A percentile compares a stretch with the other conserved stretches of the same genome.
Conservation (phyloP, 2,113 vertebrate species). For the Dasyornis broadbenti region DNA sequence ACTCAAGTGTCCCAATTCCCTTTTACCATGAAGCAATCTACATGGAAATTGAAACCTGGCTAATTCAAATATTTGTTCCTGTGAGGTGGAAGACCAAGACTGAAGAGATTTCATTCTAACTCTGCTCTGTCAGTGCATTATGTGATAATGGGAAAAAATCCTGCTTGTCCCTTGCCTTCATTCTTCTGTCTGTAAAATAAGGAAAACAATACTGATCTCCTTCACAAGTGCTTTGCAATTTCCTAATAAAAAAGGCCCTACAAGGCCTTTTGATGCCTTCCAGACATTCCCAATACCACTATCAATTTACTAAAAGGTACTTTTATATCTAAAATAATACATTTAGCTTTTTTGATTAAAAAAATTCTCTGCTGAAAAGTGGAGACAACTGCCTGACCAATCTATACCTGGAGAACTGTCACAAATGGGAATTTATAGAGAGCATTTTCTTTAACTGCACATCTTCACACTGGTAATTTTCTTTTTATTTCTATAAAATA, state of each 20-base stretch:
- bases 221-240: not conserved
- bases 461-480: not conserved
- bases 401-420: not conserved
- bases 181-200: not conserved
- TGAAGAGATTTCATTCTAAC: not conserved
- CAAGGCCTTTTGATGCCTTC: not conserved
- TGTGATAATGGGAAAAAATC: not conserved
- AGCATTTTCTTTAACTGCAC: not conserved
- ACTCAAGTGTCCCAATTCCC: not conserved
- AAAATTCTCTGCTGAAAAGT: not conserved
- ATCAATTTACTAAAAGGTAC: not conserved
- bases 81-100: not conserved
- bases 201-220: not conserved
- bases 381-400: not conserved
- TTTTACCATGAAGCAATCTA: not conserved
- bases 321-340: not conserved
- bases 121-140: not conserved
- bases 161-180: not conserved
- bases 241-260: not conserved
- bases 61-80: not conserved
- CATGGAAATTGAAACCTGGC: not conserved
- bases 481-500: slow-evolving; percentile 26
- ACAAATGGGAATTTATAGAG: not conserved
- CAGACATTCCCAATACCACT: not conserved
- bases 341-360: not conserved